Evolutionary conservation across 2,113 vertebrate species (phyloP).

Genomic region (Spea multiplicata): DNA sequence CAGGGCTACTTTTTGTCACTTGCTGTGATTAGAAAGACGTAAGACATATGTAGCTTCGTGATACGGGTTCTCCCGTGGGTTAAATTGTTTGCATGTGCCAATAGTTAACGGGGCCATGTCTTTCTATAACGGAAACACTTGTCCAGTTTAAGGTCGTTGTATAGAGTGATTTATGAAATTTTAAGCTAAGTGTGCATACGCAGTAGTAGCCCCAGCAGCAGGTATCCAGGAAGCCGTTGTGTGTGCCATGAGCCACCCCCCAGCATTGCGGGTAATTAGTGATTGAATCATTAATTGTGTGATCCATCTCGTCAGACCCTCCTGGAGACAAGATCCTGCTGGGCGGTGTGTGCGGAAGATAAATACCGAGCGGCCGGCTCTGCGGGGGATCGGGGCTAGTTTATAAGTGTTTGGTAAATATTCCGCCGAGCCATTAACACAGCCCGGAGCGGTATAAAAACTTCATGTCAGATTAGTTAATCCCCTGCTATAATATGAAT

Average conservation of each 20-base stretch:
- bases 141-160: no score
- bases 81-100: no score
- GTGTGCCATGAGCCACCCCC: background rate
- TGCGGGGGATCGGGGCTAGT: slow-evolving; percentile 4
- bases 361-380: slow-evolving; percentile 18
- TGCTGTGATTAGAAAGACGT: no score
- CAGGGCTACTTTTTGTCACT: no score
- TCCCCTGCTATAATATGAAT: background rate
- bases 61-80: no score
- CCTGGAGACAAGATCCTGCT: slow-evolving; percentile 42
- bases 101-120: no score
- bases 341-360: slow-evolving; percentile 36
- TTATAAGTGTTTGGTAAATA: slow-evolving; percentile 31
- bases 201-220: background rate
- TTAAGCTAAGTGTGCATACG: no score
- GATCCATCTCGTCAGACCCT: slow-evolving; percentile 39
- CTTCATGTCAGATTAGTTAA: slow-evolving; percentile 9
- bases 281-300: slow-evolving; percentile 43
- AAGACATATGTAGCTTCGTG: no score
- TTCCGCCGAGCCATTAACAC: slow-evolving; percentile 22
- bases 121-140: no score
- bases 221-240: slow-evolving; percentile 19
- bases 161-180: no score
- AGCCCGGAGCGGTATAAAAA: slow-evolving; percentile 3
- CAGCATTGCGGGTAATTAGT: slow-evolving; percentile 34